Percentiles rank a stretch among this genome's conserved stretches.
Evolutionary conservation across 2,113 vertebrate genomes (phyloP).

Genomic region (Eulemur macaco): DNA sequence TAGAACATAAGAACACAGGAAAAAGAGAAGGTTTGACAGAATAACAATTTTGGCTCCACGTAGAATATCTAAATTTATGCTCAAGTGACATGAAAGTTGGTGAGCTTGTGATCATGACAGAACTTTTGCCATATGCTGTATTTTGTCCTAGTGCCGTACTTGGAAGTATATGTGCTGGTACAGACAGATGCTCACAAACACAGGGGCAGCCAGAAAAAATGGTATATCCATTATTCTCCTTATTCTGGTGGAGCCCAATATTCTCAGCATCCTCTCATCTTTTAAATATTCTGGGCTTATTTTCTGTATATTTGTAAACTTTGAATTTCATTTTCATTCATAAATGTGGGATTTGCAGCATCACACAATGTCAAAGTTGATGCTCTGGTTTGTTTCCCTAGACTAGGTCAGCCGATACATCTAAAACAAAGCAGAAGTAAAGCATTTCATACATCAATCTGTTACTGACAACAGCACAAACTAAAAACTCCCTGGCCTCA

Average conservation of each 20-base stretch:
- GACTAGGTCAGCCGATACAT: background rate
- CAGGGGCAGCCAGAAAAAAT: background rate
- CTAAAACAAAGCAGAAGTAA: background rate
- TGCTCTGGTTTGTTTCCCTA: background rate
- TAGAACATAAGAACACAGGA: background rate
- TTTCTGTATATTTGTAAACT: background rate
- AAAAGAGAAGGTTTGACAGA: background rate
- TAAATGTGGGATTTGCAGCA: background rate
- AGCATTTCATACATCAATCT: background rate
- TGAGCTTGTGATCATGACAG: background rate
- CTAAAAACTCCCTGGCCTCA: background rate
- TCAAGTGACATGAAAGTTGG: background rate
- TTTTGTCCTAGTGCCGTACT: background rate
- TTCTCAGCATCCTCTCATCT: background rate
- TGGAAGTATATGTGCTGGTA: background rate
- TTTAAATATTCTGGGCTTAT: background rate
- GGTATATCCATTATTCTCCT: background rate
- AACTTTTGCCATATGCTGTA: background rate
- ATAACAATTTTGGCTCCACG: rapidly evolving
- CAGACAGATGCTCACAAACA: background rate
- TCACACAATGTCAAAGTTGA: background rate
- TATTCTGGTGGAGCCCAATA: background rate
- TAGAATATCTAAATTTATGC: background rate
- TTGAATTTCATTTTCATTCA: background rate
- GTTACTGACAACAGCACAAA: background rate